Percentiles rank a stretch among this genome's conserved stretches.
Conservation (phyloP, 1,140 invertebrate genomes). For the fruit fly (Drosophila melanogaster) region DNA sequence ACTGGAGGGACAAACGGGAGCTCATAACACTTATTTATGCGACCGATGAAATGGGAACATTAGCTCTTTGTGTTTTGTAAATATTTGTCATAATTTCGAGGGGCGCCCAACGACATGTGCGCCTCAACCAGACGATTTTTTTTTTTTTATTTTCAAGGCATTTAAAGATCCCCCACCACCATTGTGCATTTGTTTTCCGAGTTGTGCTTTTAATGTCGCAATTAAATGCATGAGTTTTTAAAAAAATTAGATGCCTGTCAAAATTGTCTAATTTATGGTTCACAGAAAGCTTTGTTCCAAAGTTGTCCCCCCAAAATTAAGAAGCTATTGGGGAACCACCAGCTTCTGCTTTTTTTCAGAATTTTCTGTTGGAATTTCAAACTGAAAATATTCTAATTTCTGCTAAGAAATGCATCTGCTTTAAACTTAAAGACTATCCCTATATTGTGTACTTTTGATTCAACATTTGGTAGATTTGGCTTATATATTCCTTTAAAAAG, state of each 20-base stretch:
- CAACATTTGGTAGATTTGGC: too few relatives aligned
- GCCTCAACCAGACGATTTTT: slow-evolving; percentile 13
- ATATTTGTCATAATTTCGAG: slow-evolving; percentile 78
- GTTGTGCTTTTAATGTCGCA: slow-evolving; percentile 78
- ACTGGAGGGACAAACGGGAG: slow-evolving; percentile 48
- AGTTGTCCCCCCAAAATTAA: slow-evolving; percentile 17
- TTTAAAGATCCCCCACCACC: slow-evolving; percentile 35
- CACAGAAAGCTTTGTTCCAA: slow-evolving; percentile 53
- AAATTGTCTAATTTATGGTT: slow-evolving; percentile 69
- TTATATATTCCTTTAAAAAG: too few relatives aligned
- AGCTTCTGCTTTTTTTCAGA: background rate
- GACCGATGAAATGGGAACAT: slow-evolving; percentile 80
- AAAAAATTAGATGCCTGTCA: slow-evolving; percentile 78
- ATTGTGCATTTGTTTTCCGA: slow-evolving; percentile 44
- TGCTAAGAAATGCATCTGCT: background rate
- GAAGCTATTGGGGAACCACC: background rate
- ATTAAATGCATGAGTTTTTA: slow-evolving; percentile 80
- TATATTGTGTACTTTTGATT: too few relatives aligned
- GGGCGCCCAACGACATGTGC: slow-evolving; percentile 38
- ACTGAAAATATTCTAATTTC: background rate
- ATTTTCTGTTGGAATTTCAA: slow-evolving; percentile 13
- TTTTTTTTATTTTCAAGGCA: slow-evolving; percentile 27
- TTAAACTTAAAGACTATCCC: too few relatives aligned
- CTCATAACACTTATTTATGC: slow-evolving; percentile 80
- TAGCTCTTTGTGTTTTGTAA: slow-evolving; percentile 75